These are phyloP conservation scores for Corythornis madagascariensis DNA, from an alignment of 2,113 vertebrate genomes.

Conservation along the genomic window DNA sequence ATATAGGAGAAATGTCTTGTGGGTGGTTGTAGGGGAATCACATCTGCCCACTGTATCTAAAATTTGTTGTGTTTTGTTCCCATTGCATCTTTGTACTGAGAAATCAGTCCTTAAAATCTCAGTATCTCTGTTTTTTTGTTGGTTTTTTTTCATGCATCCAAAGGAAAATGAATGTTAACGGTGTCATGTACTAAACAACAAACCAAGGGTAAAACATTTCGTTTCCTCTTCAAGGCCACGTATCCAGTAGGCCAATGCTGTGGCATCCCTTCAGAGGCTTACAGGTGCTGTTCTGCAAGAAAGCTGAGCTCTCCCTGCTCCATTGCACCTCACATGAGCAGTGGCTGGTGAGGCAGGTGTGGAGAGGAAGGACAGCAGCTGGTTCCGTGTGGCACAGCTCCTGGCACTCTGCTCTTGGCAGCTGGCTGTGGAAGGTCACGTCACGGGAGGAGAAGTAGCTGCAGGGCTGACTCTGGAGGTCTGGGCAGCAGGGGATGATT, in stretches of 20 bases:
- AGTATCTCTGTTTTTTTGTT: not conserved
- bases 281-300: not conserved
- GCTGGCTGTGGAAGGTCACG: fast-evolving
- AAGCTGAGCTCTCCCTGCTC: not conserved
- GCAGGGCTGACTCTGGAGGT: not conserved
- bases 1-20: not conserved
- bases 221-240: not conserved
- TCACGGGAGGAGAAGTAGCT: not conserved
- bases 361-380: not conserved
- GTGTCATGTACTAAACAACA: not conserved
- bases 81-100: not conserved
- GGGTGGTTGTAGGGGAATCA: not conserved
- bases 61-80: not conserved
- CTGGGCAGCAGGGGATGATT: not conserved
- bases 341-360: not conserved
- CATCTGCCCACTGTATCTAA: not conserved
- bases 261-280: not conserved
- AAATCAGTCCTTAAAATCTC: not conserved
- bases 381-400: fast-evolving
- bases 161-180: not conserved
- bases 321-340: not conserved
- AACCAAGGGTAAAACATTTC: not conserved
- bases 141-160: not conserved
- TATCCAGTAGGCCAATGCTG: not conserved
- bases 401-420: fast-evolving